phyloP scores from a whole-genome alignment of 2,797 vertebrate genomes.

The Gallinago stenura region DNA sequence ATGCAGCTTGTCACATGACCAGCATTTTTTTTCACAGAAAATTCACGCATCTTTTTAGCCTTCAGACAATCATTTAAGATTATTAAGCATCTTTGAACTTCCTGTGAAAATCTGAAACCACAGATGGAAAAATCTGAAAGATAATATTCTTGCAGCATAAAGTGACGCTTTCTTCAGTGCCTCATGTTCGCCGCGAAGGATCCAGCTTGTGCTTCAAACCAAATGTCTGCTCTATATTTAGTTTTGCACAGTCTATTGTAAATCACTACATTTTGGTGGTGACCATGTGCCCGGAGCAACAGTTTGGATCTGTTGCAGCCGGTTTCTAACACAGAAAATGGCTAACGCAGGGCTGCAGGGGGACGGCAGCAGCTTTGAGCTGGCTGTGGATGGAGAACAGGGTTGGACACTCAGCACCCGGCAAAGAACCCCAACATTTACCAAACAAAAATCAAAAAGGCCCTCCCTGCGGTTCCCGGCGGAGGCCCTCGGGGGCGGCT shows the following conservation, averaged over 20 bases:
- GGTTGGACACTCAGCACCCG: accelerated
- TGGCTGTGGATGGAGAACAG: background rate
- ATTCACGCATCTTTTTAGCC: background rate
- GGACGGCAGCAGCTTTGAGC: no score
- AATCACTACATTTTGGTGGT: background rate
- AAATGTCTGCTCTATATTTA: slow-evolving; percentile 14
- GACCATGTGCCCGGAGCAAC: background rate
- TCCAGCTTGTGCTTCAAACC: background rate
- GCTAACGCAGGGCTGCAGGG: accelerated
- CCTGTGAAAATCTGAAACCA: background rate
- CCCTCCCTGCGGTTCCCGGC: background rate
- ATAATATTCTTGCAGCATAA: background rate
- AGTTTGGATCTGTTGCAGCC: background rate
- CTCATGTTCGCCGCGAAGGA: background rate
- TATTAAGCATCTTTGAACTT: background rate
- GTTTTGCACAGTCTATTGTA: background rate
- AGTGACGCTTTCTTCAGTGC: background rate
- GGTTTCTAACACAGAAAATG: background rate
- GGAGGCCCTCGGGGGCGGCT: background rate
- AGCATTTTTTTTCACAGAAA: background rate
- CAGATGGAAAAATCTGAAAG: slow-evolving; percentile 3
- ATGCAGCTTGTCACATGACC: background rate
- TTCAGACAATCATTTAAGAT: background rate
- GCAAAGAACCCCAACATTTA: background rate
- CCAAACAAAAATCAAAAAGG: no score